Percentiles rank a stretch among this genome's conserved stretches.
Conservation (phyloP, 2,113 vertebrate species). For the Callocephalon fimbriatum region DNA sequence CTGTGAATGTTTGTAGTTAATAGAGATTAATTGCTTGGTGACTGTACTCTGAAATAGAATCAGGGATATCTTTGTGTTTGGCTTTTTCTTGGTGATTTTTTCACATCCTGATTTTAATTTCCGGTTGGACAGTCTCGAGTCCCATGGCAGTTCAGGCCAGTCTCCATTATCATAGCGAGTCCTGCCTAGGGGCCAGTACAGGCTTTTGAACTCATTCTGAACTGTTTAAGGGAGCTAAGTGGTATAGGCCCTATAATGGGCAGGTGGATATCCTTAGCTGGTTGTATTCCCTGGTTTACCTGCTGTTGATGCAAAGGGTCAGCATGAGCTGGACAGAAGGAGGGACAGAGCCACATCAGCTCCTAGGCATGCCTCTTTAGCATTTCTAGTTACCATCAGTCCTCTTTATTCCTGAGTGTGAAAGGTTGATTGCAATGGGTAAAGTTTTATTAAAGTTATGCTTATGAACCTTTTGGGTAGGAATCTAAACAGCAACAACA, state of each 20-base stretch:
- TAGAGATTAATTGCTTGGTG: neutral
- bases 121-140: neutral
- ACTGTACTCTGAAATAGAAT: neutral
- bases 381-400: neutral
- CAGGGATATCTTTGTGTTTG: neutral
- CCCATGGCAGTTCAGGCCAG: neutral
- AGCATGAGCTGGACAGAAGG: neutral
- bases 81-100: neutral
- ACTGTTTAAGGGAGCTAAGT: neutral
- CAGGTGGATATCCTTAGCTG: neutral
- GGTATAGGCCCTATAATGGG: neutral
- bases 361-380: neutral
- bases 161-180: neutral
- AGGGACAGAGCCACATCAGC: neutral
- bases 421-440: neutral
- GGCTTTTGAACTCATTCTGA: neutral
- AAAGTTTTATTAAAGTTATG: neutral
- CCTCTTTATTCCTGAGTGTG: neutral
- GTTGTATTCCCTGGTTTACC: neutral
- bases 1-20: neutral
- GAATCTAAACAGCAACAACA: neutral
- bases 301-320: neutral
- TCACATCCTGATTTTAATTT: neutral
- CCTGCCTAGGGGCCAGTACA: neutral
- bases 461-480: neutral